A percentile compares a stretch with the other conserved stretches of the same genome.
These are phyloP conservation scores for Lepilemur septentrionalis DNA, from an alignment of 2,797 vertebrate species.

Conservation along the genomic window DNA sequence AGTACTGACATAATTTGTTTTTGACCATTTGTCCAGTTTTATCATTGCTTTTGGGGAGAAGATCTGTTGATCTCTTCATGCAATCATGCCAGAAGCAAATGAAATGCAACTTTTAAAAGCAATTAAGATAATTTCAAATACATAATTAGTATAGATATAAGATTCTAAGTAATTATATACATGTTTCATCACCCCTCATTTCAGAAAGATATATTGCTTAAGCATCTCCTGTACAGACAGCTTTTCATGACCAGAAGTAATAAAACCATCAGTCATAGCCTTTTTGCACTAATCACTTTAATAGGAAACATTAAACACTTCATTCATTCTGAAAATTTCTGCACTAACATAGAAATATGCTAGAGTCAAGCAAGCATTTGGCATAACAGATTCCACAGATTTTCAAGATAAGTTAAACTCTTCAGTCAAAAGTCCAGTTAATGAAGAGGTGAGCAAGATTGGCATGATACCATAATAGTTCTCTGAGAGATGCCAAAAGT, in stretches of 20 bases:
- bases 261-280: slow-evolving; percentile 43
- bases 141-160: background rate
- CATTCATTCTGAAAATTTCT: slow-evolving; percentile 60
- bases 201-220: slow-evolving; percentile 7
- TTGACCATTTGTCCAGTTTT: background rate
- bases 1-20: background rate
- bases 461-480: slow-evolving; percentile 62
- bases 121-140: slow-evolving; percentile 53
- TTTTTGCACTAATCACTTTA: slow-evolving; percentile 46
- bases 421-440: slow-evolving; percentile 79
- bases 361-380: slow-evolving; percentile 80
- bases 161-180: slow-evolving; percentile 17
- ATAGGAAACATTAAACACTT: slow-evolving; percentile 53
- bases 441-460: slow-evolving; percentile 79
- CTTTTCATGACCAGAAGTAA: slow-evolving; percentile 47
- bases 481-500: slow-evolving; percentile 69
- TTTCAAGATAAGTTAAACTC: slow-evolving; percentile 83
- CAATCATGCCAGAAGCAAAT: slow-evolving; percentile 26
- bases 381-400: slow-evolving; percentile 75
- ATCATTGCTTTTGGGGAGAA: background rate
- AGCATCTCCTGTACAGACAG: slow-evolving; percentile 2
- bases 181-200: background rate
- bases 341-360: slow-evolving; percentile 37
- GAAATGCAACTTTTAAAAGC: slow-evolving; percentile 1
- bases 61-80: background rate